phyloP scores from a whole-genome alignment of 2,888 invertebrate genomes.

The Allygus modestus region DNA sequence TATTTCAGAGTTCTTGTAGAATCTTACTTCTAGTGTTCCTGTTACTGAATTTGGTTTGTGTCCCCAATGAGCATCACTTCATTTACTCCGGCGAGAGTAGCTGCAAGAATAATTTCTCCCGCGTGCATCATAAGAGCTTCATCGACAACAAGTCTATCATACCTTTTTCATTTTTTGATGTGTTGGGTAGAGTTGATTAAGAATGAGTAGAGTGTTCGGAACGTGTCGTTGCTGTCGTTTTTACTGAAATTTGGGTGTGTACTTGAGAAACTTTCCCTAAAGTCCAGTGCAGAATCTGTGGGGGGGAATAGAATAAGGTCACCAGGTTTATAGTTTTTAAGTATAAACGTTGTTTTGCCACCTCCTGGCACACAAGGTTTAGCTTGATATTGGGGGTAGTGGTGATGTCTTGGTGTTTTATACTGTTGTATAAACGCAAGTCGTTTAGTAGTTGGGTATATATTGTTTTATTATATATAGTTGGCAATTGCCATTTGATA shows the following conservation, averaged over 20 bases:
- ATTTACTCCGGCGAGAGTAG: background rate
- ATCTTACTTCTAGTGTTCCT: too few species aligned
- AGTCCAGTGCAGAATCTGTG: conserved; percentile 19
- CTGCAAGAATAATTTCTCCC: conserved; percentile 4
- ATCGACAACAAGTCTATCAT: conserved; percentile 21
- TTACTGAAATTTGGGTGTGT: background rate
- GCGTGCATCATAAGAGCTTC: conserved; percentile 16
- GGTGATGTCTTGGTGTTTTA: background rate
- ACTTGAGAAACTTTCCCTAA: conserved; percentile 8
- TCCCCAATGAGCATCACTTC: background rate
- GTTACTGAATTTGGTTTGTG: too few species aligned
- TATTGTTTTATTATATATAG: too few species aligned
- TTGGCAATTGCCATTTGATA: too few species aligned
- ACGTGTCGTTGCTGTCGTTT: background rate
- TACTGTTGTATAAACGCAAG: background rate
- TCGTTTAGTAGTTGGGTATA: conserved; percentile 41
- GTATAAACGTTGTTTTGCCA: conserved; percentile 45
- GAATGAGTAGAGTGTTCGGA: conserved; percentile 16
- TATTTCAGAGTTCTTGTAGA: too few species aligned
- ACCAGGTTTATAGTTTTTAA: conserved; percentile 37
- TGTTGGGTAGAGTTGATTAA: background rate
- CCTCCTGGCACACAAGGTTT: conserved; percentile 42
- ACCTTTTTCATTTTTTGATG: background rate
- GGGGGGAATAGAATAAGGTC: conserved; percentile 45
- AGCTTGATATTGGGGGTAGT: background rate